Base-by-base conservation (phyloP, 2,113 vertebrate species). In the Gambusia affinis region DNA sequence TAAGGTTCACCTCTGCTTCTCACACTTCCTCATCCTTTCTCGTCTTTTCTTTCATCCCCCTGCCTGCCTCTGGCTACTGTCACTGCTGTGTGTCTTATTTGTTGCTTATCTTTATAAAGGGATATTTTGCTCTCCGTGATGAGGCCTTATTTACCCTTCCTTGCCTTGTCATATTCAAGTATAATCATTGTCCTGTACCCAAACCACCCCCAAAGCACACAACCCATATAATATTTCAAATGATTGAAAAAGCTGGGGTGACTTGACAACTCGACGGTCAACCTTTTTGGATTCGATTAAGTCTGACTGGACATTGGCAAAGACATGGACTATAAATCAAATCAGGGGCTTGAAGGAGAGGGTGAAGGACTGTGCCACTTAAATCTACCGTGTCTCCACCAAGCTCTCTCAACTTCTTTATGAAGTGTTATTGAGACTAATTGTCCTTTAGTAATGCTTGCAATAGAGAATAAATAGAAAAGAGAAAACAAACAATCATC, bases 261-360 rank as follows among this genome's bases (percentile, higher is more conserved):
- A 44, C 57, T 72, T 27, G 27, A 67, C 28, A 73, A 73, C 77
- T 66, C 72, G 39, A 31, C 62, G 11, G 19, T 71, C 42, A 35
- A 86, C 84, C 69, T 87, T 81, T 72, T 28, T 68, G 74, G 75
- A 87, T 85, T 86, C 2, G 75, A 75, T 84, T 83, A 72, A 33
- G 24, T 80, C 63, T 80, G 78, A 80, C 76, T 89, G 81, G 87
- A 88, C 73, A 69, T 17, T n/a, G 47, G 60, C 76, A 79, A 86
- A 19, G 80, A 82, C 65, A 12, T 28, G 64, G 64, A 54, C 71
- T 29, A 73, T 85, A 84, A 91, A 90, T 88, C 84, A 88, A 72
- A 92, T 90, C 80, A 81, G 30, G 72, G 63, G 77, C 64, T 78
- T 22, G 19, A 27, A 67, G 74, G 73, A 77, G 51, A 72, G 47